Percentiles rank a stretch among this genome's conserved stretches.
Evolutionary conservation across 2,797 vertebrate species (phyloP).

Genomic region (Lithobates sylvaticus): DNA sequence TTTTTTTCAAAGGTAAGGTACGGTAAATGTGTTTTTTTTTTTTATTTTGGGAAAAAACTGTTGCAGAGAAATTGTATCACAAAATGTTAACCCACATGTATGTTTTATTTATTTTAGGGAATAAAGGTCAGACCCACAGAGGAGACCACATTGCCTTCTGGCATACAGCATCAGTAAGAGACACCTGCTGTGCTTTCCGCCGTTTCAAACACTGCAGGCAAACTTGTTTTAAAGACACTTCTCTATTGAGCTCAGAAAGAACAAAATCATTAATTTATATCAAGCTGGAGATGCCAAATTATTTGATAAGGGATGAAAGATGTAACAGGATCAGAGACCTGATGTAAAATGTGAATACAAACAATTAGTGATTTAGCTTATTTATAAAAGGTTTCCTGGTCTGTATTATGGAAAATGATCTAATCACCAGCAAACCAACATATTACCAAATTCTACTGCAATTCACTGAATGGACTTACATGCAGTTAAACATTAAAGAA

Average conservation of each 20-base stretch:
- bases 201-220: constrained; percentile 27
- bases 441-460: too few species aligned
- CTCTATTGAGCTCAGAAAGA: neutral
- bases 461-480: too few species aligned
- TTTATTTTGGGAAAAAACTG: too few species aligned
- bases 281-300: constrained; percentile 30
- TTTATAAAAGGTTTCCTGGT: too few species aligned
- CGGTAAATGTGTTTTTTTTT: too few species aligned
- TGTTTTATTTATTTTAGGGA: constrained; percentile 17
- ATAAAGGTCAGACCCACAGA: constrained; percentile 42
- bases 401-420: too few species aligned
- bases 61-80: too few species aligned
- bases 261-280: constrained; percentile 42
- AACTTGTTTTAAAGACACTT: constrained; percentile 30
- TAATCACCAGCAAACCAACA: too few species aligned
- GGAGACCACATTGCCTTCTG: neutral
- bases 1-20: too few species aligned
- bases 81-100: neutral
- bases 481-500: too few species aligned
- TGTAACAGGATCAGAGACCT: neutral
- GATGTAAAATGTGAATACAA: neutral
- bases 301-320: neutral
- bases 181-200: constrained; percentile 10
- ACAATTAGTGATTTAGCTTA: neutral
- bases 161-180: neutral